phyloP scores from a whole-genome alignment of 2,888 invertebrate genomes.

The Byasa hedistus region DNA sequence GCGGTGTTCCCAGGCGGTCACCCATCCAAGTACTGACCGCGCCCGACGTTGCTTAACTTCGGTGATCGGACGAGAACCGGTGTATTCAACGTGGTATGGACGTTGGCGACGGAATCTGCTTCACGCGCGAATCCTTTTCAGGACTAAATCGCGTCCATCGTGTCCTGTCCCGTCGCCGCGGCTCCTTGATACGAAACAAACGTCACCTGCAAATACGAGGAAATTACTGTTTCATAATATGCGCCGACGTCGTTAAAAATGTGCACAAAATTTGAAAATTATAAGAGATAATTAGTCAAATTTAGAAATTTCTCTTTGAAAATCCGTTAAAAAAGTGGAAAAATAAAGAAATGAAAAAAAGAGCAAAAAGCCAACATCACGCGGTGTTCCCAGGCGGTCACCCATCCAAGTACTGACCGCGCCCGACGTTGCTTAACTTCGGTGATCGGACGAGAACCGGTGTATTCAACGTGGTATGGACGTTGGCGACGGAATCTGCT shows the following conservation, averaged over 20 bases:
- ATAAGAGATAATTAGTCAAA: too few species aligned
- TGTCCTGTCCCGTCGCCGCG: too few species aligned
- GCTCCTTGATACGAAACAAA: too few species aligned
- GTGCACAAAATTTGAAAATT: too few species aligned
- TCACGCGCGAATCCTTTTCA: too few species aligned
- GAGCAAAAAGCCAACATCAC: constrained; percentile 51
- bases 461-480: constrained; percentile 42
- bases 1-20: constrained; percentile 49
- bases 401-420: constrained; percentile 63
- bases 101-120: constrained; percentile 31
- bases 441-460: constrained; percentile 44
- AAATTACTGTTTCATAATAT: too few species aligned
- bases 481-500: constrained; percentile 35
- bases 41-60: constrained; percentile 38
- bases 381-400: constrained; percentile 61
- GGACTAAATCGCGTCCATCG: too few species aligned
- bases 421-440: constrained; percentile 40
- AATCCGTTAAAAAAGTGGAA: too few species aligned
- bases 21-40: constrained; percentile 35
- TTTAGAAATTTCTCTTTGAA: too few species aligned
- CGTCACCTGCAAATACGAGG: too few species aligned
- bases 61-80: constrained; percentile 42
- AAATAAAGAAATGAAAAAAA: too few species aligned
- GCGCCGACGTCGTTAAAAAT: too few species aligned
- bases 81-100: constrained; percentile 41